Base-by-base conservation (phyloP, 2,888 invertebrate genomes). In the Cosmorhoe ocellata region DNA sequence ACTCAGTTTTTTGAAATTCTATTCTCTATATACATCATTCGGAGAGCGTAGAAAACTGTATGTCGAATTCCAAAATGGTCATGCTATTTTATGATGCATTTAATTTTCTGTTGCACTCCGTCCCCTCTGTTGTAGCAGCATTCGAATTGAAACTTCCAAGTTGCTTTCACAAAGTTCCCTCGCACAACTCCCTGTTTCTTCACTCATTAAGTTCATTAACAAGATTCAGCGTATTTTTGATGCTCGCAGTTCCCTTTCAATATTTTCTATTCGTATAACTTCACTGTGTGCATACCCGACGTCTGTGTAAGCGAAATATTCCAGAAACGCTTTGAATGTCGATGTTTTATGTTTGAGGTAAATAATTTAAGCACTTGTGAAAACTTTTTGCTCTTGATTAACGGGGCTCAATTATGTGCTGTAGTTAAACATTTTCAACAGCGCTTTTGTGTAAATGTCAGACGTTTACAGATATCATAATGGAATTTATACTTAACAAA, bases 301-400 rank as follows among this genome's bases (percentile, higher is more conserved):
- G 75, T 78, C 79, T 82, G 80, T 78, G 81, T 83, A 79, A 77
- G 81, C 84, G 67, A 73, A 88, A 82, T 81, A 83, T 84, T 84
- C 69, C 71, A 74, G 78, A 81, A 84, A 81, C 79, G 77, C 81
- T 88, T 85, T 84, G 79, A 84, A 84, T 81, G 76, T 74, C 78
- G 75, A 84, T 84, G 84, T 85, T 87, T 85, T 84, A 76, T 86
- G 83, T 85, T 86, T 80, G 80, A 80, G 84, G 84, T 80, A 84
- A 86, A 88, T 86, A 84, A 87, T 85, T 63, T 79, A 78, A 86
- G 81, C 78, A 84, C 81, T 87, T 81, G 82, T 75, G 81, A 85
- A 88, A 86, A 87, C 84, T 88, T 84, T 63, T 71, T 71, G 74
- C 76, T 86, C 80, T 84, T 86, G 84, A 87, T 89, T 87, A 89